Base-by-base conservation (phyloP, 2,797 vertebrate species). In the Catamblyrhynchus diadema region DNA sequence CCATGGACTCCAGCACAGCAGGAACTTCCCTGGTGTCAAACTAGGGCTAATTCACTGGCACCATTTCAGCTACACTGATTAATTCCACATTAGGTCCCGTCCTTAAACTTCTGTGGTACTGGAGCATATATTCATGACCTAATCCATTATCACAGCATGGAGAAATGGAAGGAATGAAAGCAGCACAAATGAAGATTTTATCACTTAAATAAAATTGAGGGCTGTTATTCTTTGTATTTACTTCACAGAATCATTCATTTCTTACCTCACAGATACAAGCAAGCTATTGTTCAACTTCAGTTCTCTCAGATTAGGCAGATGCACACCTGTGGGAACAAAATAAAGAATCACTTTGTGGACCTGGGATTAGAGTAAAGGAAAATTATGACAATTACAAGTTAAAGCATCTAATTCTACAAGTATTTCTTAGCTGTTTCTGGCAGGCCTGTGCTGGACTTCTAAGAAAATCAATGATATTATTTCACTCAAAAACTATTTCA, bases 231-330 rank as follows among this genome's bases (percentile, higher is more conserved):
- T 72, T 92, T 47, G 27, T 12, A 32, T 65, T 82, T 92, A 35
- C 62, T 93, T 87, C 59, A 81, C 27, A 75, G 59, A 72, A 37
- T 75, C 42, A 51, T 50, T 72, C 18, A 53, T 79, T 84, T 65
- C 98, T 98, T 98, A 99, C 99, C 99, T 98, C 87, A 99, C 97
- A 83, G 99, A 99, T 61, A 88, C 80, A 82, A 99, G 98, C 71
- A 97, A 80, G 95, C 99, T 99, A 97, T 99, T 98, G 86, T 98
- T 99, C 98, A 99, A 72, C 98, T 98, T 99, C 97, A 99, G 98
- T 41, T 98, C 98, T 93, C 96, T 96, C 94, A 99, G 98, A 77
- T 96, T 98, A 92, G 99, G 99, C 94, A 99, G 98, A 97, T 98
- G 98, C 86, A 96, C 79, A 97, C 99, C 99, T 99, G 94, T 25